These are phyloP conservation scores for Polymixis lichenea DNA, from an alignment of 2,888 invertebrate species.

Conservation along the genomic window DNA sequence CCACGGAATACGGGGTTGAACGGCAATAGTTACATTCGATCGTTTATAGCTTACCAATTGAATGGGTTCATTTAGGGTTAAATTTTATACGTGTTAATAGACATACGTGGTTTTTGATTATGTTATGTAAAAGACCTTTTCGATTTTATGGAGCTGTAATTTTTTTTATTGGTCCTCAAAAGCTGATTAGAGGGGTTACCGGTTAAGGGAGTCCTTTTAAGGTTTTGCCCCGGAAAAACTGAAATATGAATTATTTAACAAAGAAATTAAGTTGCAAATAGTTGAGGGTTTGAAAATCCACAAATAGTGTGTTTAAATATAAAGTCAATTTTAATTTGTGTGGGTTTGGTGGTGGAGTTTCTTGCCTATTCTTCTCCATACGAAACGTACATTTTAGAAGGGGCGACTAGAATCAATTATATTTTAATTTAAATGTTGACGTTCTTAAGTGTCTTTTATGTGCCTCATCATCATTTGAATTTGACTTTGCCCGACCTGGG, in stretches of 20 bases:
- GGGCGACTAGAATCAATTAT: no score
- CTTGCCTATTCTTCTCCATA: no score
- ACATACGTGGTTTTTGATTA: conserved; percentile 39
- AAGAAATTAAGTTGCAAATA: neutral
- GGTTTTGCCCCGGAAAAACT: neutral
- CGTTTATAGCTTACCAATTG: conserved; percentile 49
- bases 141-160: conserved; percentile 27
- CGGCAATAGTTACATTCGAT: conserved; percentile 43
- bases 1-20: conserved; percentile 27
- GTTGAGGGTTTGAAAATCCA: neutral
- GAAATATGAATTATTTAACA: neutral
- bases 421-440: no score
- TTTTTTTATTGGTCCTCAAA: conserved; percentile 28
- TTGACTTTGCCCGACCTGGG: no score
- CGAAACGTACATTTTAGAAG: no score
- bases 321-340: neutral
- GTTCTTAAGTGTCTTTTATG: no score
- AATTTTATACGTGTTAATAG: conserved; percentile 24
- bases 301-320: neutral
- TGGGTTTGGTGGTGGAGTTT: no score
- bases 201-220: conserved; percentile 7
- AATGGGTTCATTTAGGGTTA: conserved; percentile 60
- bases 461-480: no score
- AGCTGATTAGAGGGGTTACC: neutral
- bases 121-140: conserved; percentile 37